Evolutionary conservation across 2,113 vertebrate species (phyloP).

Genomic region (Macquaria australasica): DNA sequence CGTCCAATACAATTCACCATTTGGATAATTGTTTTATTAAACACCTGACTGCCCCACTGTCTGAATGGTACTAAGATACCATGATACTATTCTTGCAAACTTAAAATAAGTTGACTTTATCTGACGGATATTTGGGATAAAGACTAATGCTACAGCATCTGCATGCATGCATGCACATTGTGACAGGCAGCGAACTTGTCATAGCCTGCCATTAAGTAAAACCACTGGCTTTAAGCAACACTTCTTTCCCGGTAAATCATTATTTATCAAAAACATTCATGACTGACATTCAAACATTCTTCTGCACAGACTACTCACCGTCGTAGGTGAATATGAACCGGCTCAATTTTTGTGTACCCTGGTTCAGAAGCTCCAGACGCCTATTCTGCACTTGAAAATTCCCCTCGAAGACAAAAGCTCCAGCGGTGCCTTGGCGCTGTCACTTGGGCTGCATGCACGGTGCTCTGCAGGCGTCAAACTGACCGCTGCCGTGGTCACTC

Average conservation of each 20-base stretch:
- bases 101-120: slow-evolving; percentile 70
- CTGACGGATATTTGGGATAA: not conserved
- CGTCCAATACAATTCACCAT: not conserved
- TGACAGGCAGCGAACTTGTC: slow-evolving; percentile 69
- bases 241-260: slow-evolving; percentile 19
- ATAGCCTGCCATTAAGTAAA: slow-evolving; percentile 45
- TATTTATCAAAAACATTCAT: slow-evolving; percentile 16
- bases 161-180: slow-evolving; percentile 17
- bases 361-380: slow-evolving; percentile 70
- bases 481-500: slow-evolving; percentile 73
- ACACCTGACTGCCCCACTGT: not conserved
- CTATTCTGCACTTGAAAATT: slow-evolving; percentile 65
- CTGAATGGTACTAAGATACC: not conserved
- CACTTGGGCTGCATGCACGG: slow-evolving; percentile 38
- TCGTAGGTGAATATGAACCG: slow-evolving; percentile 53
- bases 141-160: slow-evolving; percentile 17
- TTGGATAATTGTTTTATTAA: slow-evolving; percentile 31
- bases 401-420: slow-evolving; percentile 72
- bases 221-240: not conserved
- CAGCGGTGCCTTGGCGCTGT: slow-evolving; percentile 45
- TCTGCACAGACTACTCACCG: slow-evolving; percentile 74
- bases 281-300: slow-evolving; percentile 38
- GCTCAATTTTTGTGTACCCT: slow-evolving; percentile 43
- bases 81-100: slow-evolving; percentile 27
- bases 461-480: slow-evolving; percentile 57